Evolutionary conservation across 2,888 invertebrate species (phyloP), one percentile per base, ranked within the genome.

Genomic region (Chrysodeixis includens): DNA sequence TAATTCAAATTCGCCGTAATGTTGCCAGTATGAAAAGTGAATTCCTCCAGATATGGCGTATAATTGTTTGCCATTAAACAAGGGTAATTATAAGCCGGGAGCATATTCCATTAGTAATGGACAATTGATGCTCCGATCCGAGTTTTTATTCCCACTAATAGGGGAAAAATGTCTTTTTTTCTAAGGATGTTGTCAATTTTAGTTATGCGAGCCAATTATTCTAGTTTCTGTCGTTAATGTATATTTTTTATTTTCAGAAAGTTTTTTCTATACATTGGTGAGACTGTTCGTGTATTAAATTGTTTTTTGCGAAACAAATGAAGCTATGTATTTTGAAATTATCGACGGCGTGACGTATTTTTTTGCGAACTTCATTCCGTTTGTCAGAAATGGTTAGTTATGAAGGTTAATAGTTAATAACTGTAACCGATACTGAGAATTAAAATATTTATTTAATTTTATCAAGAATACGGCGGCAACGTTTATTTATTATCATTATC

Each of bases 1-100:
- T 49, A 64, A 63, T 67, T 77, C 35, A 63, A 74, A 70, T 67
- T 49, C 8, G 9, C 58, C 30, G 57, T 60, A 65, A 63, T 65
- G 61, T 54, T 77, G 62, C 67, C 74, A 74, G 35, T 71, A 61
- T 59, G 56, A 64, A 57, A 74, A 62, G 30, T 60, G 3, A 75
- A 75, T 66, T 71, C 76, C 57, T 26, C 62, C 65, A 71, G 66
- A 69, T 71, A 75, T 78, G 74, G 64, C 68, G 69, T 74, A 56
- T 85, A 87, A 87, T 85, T 84, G 83, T 81, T 84, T 82, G 80
- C 74, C 79, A 78, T 81, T 82, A 76, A 65, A 76, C 65, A 65
- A 10, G 44, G 57, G 52, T 75, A 77, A 78, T 77, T 75, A 77
- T 66, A 83, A 80, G 68, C 52, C 56, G 57, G 69, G 54, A 70